Percentiles rank a stretch among this genome's conserved stretches.
Conservation (phyloP, 2,113 vertebrate species). For the Bucco capensis region DNA sequence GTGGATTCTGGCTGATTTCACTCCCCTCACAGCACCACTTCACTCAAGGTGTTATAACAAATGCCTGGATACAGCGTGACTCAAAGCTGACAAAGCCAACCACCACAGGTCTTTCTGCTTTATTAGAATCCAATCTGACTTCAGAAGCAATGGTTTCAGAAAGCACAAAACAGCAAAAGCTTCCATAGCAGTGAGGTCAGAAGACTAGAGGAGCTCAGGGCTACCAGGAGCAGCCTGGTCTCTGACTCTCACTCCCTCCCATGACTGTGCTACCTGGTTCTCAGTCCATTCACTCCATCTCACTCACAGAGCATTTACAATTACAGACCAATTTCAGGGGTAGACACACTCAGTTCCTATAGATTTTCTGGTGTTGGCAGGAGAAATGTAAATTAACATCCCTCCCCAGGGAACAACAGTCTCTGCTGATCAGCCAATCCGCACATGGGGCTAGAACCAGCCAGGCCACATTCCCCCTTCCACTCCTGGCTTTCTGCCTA, state of each 20-base stretch:
- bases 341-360: neutral
- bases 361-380: neutral
- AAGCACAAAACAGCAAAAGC: neutral
- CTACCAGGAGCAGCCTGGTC: neutral
- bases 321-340: neutral
- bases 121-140: neutral
- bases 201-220: fast-evolving
- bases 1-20: neutral
- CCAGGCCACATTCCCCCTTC: neutral
- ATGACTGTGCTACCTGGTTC: neutral
- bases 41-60: neutral
- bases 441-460: fast-evolving
- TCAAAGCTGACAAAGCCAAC: slow-evolving; percentile 26
- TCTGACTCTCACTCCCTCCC: neutral
- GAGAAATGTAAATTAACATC: neutral
- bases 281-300: neutral
- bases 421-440: fast-evolving
- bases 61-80: neutral
- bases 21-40: neutral
- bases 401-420: neutral
- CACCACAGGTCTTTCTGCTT: neutral
- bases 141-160: neutral
- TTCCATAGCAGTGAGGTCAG: neutral
- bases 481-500: neutral
- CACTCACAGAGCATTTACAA: neutral